Base-by-base conservation (phyloP, 2,113 vertebrate genomes). In the Gorilla gorilla region DNA sequence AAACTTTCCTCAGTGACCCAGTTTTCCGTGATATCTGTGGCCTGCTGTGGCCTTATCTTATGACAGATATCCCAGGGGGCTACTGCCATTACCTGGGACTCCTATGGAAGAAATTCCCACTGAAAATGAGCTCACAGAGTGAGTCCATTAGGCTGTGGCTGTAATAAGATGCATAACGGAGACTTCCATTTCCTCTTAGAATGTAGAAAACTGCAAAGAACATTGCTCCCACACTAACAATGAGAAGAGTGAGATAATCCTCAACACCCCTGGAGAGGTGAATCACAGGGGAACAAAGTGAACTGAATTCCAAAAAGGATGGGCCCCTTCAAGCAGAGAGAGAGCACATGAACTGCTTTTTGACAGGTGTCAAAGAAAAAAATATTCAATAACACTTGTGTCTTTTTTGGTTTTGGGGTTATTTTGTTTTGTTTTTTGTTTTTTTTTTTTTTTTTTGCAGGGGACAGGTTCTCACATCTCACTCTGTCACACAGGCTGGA, bases 341-440 rank as follows among this genome's bases (percentile, higher is more conserved):
- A 3, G 12, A 32, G 70, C n/a, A 18, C 25, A 50, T 9, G 3
- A 32, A 11, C 8, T 1, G 0, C 45, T 55, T 43, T 23, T 7
- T 1, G 23, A 30, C 0, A 3, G n/a, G n/a, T 27, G 45, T 25
- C 14, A n/a, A 8, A 55, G 78, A 55, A 80, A 80, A 43, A 55
- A 2, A 52, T 11, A 76, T 64, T 17, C 55, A 1, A 2, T 7
- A n/a, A 32, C 23, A 5, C 16, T 52, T 35, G 6, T 68, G 66
- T 18, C 27, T 32, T 64, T 64, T 64, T 64, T 64, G 61, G 11
- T 64, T 59, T 30, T 30, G 27, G 27, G 61, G 25, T 12, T 30
- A 6, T 61, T 61, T 25, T 61, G 25, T 27, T 61, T 61, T 61
- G 59, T 64, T 27, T 61, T 43, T 43, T 43, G 5, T 43, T 43